Percentiles rank a stretch among this genome's conserved stretches.
Evolutionary conservation across 2,797 vertebrate genomes (phyloP).

Genomic region (Silurus lanzhouensis): DNA sequence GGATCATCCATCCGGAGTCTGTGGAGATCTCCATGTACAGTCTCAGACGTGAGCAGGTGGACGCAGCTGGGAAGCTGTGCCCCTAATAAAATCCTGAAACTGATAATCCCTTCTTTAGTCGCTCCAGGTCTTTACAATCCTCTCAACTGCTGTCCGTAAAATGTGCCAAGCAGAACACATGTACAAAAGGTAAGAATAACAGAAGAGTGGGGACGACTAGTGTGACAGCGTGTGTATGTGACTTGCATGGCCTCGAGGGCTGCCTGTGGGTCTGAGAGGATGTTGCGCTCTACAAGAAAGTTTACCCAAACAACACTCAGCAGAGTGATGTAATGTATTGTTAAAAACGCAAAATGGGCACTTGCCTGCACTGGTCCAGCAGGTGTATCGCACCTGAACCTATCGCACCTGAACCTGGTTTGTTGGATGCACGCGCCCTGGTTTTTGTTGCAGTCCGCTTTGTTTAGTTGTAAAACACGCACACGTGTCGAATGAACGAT

Average conservation of each 20-base stretch:
- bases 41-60: neutral
- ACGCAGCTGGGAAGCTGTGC: slow-evolving; percentile 33
- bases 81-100: neutral
- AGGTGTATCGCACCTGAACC: neutral
- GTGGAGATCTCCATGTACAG: slow-evolving; percentile 77
- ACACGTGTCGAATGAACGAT: slow-evolving; percentile 8
- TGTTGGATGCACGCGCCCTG: neutral
- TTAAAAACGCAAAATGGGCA: neutral
- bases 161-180: neutral
- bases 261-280: neutral
- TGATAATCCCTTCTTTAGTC: slow-evolving; percentile 4
- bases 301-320: neutral
- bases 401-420: neutral
- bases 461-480: neutral
- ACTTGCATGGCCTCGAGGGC: neutral
- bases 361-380: neutral
- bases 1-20: slow-evolving; percentile 91
- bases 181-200: neutral
- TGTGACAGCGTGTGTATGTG: neutral
- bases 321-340: neutral
- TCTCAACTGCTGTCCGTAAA: neutral
- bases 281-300: neutral
- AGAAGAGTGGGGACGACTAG: neutral
- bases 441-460: neutral
- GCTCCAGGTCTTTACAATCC: slow-evolving; percentile 8